Percentiles rank a stretch among this genome's conserved stretches.
These are phyloP conservation scores for Ametastegia equiseti DNA, from an alignment of 2,888 invertebrate genomes.

Conservation along the genomic window DNA sequence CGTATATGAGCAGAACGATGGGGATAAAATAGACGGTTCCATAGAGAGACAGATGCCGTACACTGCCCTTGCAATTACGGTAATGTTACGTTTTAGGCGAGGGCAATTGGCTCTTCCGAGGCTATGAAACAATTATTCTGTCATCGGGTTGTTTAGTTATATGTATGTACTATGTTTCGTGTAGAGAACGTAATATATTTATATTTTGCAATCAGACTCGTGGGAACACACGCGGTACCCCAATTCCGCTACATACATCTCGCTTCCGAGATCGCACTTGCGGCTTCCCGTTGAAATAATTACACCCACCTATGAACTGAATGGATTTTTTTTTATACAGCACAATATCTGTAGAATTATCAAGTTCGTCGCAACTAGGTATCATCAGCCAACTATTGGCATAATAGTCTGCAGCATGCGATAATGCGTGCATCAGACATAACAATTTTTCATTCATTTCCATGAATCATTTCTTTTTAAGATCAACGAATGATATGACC, in stretches of 20 bases:
- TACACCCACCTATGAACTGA: background rate
- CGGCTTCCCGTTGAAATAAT: background rate
- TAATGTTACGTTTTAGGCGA: conserved; percentile 36
- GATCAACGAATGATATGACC: too few species aligned
- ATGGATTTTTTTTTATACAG: background rate
- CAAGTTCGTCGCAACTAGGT: background rate
- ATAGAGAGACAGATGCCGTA: background rate
- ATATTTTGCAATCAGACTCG: conserved; percentile 10
- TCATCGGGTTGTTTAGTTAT: background rate
- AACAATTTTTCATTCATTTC: too few species aligned
- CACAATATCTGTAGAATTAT: background rate
- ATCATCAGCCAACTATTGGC: background rate
- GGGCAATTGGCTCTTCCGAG: conserved; percentile 21
- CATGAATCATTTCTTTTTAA: too few species aligned
- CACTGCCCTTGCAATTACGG: conserved; percentile 27
- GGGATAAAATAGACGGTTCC: background rate
- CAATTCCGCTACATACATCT: conserved; percentile 8
- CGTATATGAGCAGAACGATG: background rate
- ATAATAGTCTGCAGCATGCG: too few species aligned
- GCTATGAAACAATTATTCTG: conserved; percentile 6
- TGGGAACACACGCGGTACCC: background rate
- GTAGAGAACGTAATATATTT: background rate
- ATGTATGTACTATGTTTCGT: conserved; percentile 1
- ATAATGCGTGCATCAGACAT: too few species aligned
- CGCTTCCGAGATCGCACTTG: background rate